Evolutionary conservation across 1,140 invertebrate species (phyloP), one percentile per base, ranked within the genome.

Genomic region (Drosophila malerkotliana): DNA sequence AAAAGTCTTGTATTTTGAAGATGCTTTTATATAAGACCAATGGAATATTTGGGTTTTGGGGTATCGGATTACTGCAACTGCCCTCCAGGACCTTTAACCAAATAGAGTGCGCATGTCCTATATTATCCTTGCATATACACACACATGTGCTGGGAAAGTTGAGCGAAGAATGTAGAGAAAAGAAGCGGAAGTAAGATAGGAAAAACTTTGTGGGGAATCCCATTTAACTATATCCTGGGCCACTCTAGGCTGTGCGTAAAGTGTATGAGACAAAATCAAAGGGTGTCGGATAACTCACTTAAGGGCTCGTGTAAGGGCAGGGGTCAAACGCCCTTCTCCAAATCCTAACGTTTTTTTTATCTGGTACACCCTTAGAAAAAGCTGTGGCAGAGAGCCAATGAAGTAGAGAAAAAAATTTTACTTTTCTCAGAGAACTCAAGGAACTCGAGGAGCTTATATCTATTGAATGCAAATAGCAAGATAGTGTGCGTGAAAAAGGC

Each of bases 51-150:
- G n/a, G 14, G 24, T 30, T 53, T 61, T 47, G 12, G 37, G 54
- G 59, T 45, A 21, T 55, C 24, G 39, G 68, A 52, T 58, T 52
- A 61, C 48, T 88, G 82, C 78, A 82, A 62, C 60, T 72, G 71
- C 39, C 53, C 55, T 54, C 62, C 59, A 61, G 83, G 62, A 69
- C 69, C 60, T 57, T 59, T 77, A 67, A 64, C 64, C 79, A 58
- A 82, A 69, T 76, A 72, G 39, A 76, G 56, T 87, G 82, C 82
- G 82, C 82, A 87, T 87, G 82, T 88, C 82, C 82, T 85, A 69
- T 59, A 76, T 80, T 52, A 54, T 44, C 9, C 72, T 48, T 57
- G 59, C 59, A 79, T 71, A 79, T 61, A 76, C 48, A 62, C 55
- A 68, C 51, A 30, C 52, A 68, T 45, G 58, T 54, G 57, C 8